Evolutionary conservation across 2,888 invertebrate species (phyloP), one percentile per base, ranked within the genome.

Genomic region (Ectropis crepuscularia): DNA sequence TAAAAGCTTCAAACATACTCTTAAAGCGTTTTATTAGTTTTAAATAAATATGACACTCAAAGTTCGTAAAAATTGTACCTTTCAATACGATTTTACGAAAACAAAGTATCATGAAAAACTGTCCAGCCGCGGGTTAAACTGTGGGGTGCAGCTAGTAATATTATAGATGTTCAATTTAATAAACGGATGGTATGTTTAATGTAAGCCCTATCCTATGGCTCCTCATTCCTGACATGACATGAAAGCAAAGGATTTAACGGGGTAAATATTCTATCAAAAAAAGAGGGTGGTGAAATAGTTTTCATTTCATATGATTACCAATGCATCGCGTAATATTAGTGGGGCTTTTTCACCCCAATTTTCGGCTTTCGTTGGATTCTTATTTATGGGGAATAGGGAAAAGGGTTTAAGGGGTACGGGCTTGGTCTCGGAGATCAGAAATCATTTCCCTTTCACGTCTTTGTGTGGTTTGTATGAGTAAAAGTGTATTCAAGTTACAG

Each of bases 301-400:
- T 45, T 59, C 59, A 59, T 59, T 53, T 53, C 51, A 10, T 53
- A 53, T 59, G 51, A 59, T 59, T 59, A 59, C 51, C 11, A 46
- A 59, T 59, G 59, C 51, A 59, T 53, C 51, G 39, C 46, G 53
- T 59, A 51, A 7, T 43, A 59, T 50, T 10, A 45, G 12, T 6
- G 39, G 59, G 59, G 28, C 46, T 39, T 55, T 28, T 59, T 43
- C 45, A 51, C 46, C 59, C 59, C 45, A 9, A 59, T 43, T 46
- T 58, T 50, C 11, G 42, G 28, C 55, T 39, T 41, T 46, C n/a
- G 39, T 50, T 43, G 43, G 57, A 49, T 43, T 57, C 42, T 49
- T 57, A 12, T 36, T 57, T 37, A 57, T 36, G 53, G 53, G 8
- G 12, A 49, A 50, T 50, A 10, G 10, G 41, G 6, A 51, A 39